Evolutionary conservation across 2,888 invertebrate genomes (phyloP), one percentile per base, ranked within the genome.

Genomic region (Hanleya hanleyi): DNA sequence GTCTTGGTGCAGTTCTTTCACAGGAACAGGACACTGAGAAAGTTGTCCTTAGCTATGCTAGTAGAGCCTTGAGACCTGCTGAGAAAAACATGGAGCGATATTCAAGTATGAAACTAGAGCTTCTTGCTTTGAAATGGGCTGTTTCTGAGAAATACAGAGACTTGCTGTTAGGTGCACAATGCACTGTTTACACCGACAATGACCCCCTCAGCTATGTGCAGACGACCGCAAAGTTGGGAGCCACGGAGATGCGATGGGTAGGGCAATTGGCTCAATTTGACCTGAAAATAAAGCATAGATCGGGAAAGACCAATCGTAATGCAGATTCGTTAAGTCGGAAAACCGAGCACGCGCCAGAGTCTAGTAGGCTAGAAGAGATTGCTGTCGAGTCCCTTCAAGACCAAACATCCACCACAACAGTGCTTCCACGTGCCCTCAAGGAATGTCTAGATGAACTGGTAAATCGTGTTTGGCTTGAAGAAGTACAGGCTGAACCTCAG

Each of bases 141-240:
- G 66, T 66, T 4, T 32, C 62, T 4, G 41, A 41, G 41, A 41
- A 41, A 41, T 41, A 41, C 41, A 41, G 41, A 41, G 41, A 41
- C 18, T 41, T 12, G 9, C 18, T 41, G 41, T 12, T 41, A 9
- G 41, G 41, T 18, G 9, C 41, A 41, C 9, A 9, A 41, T 18
- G 9, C 18, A 41, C 41, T 12, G 41, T 41, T 41, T 41, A 41
- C 18, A 41, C 41, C 18, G 41, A 41, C 18, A 41, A 41, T 18
- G 18, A 41, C 41, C 41, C 41, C 18, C 41, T 41, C 41, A 41
- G 73, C 6, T 50, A 61, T 15, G 15, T 62, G 12, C 15, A 38
- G 18, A 12, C 51, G 57, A 35, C 70, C 5, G 9, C 35, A n/a
- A 73, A 67, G 35, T 61, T 76, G 9, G 76, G 71, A n/a, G 73